phyloP scores from a whole-genome alignment of 92 coral and sea anemone species.

The Epizoanthus ramosus region DNA sequence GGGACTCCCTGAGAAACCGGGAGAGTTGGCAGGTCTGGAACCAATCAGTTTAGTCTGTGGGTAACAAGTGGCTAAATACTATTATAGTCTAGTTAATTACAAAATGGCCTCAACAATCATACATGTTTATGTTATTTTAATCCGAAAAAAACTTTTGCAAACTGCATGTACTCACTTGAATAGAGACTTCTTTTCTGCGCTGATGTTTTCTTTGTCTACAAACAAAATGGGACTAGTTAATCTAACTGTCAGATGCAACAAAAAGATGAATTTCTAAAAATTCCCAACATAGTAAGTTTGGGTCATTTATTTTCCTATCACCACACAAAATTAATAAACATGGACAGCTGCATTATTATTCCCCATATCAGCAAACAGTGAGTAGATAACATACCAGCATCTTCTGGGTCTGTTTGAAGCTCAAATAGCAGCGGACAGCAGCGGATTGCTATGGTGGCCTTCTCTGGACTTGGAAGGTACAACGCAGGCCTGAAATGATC shows the following conservation, averaged over 20 bases:
- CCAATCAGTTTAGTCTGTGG: too few relatives aligned
- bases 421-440: slow-evolving; percentile 92
- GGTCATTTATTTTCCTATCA: too few relatives aligned
- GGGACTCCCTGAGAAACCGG: too few relatives aligned
- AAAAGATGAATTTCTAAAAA: neutral
- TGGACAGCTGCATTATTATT: too few relatives aligned
- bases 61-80: too few relatives aligned
- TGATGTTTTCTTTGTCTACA: slow-evolving; percentile 20
- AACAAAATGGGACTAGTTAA: neutral
- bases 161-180: slow-evolving; percentile 52
- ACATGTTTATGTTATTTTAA: too few relatives aligned
- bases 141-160: too few relatives aligned
- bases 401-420: slow-evolving; percentile 59
- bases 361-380: neutral
- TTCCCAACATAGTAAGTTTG: too few relatives aligned
- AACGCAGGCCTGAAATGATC: slow-evolving; percentile 76
- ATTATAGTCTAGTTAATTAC: too few relatives aligned
- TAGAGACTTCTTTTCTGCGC: slow-evolving; percentile 24
- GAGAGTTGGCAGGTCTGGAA: too few relatives aligned
- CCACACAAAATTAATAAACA: too few relatives aligned
- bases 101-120: too few relatives aligned
- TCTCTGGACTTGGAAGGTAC: slow-evolving; percentile 92
- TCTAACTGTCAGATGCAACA: neutral
- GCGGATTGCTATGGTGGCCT: slow-evolving; percentile 92
- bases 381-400: slow-evolving; percentile 6